Evolutionary conservation across 2,113 vertebrate species (phyloP).

Genomic region (Vireo altiloquus): DNA sequence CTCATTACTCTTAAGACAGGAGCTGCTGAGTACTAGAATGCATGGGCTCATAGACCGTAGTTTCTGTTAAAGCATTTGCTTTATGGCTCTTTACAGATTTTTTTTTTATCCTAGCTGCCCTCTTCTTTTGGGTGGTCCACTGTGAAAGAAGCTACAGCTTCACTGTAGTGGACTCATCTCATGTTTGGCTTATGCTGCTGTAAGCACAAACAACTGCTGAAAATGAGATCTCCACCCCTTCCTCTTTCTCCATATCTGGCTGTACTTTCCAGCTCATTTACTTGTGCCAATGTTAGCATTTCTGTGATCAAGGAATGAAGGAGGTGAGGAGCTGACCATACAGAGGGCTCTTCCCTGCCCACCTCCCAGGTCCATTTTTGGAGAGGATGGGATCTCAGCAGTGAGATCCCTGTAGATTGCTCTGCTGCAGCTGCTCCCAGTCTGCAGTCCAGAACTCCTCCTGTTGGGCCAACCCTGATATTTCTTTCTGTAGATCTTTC

Average conservation of each 20-base stretch:
- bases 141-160: not conserved
- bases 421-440: not conserved
- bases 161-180: not conserved
- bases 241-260: not conserved
- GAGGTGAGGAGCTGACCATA: not conserved
- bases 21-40: not conserved
- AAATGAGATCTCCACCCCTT: not conserved
- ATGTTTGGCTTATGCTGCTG: accelerated
- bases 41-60: not conserved
- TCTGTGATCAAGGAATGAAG: not conserved
- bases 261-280: not conserved
- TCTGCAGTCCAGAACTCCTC: not conserved
- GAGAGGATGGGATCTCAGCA: not conserved
- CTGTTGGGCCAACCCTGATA: not conserved
- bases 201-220: not conserved
- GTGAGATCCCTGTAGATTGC: not conserved
- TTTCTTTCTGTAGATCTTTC: not conserved
- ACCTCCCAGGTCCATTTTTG: accelerated
- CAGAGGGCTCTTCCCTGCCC: not conserved
- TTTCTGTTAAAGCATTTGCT: not conserved
- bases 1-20: not conserved
- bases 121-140: not conserved
- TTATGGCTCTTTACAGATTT: not conserved
- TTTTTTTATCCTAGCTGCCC: not conserved
- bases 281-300: not conserved